Evolutionary conservation across 2,888 invertebrate genomes (phyloP).

Genomic region (Escarpia spicata): DNA sequence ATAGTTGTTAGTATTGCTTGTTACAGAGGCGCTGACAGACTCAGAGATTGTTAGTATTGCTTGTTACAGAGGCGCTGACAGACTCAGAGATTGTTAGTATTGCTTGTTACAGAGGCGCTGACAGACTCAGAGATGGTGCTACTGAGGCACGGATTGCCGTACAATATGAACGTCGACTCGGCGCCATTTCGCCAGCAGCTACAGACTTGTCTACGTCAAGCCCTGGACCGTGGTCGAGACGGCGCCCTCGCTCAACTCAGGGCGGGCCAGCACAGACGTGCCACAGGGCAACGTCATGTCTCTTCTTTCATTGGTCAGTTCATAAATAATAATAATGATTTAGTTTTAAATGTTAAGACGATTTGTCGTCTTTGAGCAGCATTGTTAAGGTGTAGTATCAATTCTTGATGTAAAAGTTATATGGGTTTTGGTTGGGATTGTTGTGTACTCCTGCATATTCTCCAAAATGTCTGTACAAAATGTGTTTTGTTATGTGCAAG

Average conservation of each 20-base stretch:
- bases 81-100: constrained; percentile 42
- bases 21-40: no score
- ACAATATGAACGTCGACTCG: constrained; percentile 61
- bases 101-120: background rate
- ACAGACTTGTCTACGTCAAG: constrained; percentile 50
- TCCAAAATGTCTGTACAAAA: no score
- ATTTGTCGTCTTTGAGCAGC: no score
- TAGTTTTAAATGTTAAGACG: no score
- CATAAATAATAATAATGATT: background rate
- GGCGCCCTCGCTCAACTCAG: constrained; percentile 50
- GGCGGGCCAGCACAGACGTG: constrained; percentile 32
- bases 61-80: constrained; percentile 17
- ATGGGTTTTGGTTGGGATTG: no score
- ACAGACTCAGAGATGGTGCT: constrained; percentile 47
- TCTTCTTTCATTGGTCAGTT: constrained; percentile 14
- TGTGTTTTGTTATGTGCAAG: no score
- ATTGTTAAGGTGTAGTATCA: no score
- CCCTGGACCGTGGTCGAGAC: constrained; percentile 58
- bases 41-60: no score
- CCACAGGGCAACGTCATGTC: constrained; percentile 21
- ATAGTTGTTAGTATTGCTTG: no score
- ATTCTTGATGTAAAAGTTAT: no score
- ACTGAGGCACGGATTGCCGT: constrained; percentile 50
- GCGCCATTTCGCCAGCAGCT: constrained; percentile 62
- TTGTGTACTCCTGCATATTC: no score